Evolutionary conservation across 2,797 vertebrate genomes (phyloP).

Genomic region (Mallotus villosus): DNA sequence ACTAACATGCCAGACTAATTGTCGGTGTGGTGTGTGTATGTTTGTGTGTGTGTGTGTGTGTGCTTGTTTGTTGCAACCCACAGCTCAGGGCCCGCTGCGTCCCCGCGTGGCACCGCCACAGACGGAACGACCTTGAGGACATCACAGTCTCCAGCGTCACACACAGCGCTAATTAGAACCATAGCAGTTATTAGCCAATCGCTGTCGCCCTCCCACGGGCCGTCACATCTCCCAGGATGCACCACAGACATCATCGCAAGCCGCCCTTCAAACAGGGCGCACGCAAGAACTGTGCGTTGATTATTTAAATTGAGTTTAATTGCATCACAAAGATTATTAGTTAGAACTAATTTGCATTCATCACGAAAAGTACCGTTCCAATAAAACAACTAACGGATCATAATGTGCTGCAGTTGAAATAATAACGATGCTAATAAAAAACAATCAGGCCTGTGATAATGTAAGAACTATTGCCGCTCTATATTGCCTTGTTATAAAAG

Average conservation of each 20-base stretch:
- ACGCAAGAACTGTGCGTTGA: conserved; percentile 16
- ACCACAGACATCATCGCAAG: conserved; percentile 20
- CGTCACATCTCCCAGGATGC: conserved; percentile 30
- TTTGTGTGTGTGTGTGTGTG: neutral
- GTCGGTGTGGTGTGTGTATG: conserved; percentile 2
- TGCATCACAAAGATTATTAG: conserved; percentile 32
- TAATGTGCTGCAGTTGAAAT: conserved; percentile 41
- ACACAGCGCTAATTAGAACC: conserved; percentile 55
- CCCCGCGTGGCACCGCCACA: conserved; percentile 7
- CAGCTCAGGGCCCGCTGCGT: neutral
- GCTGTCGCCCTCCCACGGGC: conserved; percentile 46
- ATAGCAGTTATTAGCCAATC: conserved; percentile 54
- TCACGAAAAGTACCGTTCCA: conserved; percentile 47
- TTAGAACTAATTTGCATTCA: conserved; percentile 56
- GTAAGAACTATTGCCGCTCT: conserved; percentile 34
- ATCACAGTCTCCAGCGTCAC: conserved; percentile 27
- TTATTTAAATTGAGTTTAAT: conserved; percentile 26
- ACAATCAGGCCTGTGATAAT: conserved; percentile 46
- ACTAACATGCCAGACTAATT: neutral
- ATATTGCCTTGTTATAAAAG: conserved; percentile 48
- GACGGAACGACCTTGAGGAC: conserved; percentile 47
- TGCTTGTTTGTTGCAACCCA: neutral
- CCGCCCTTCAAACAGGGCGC: conserved; percentile 20
- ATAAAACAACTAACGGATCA: conserved; percentile 55
- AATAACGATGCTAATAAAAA: conserved; percentile 58